phyloP scores from a whole-genome alignment of 2,888 invertebrate species.

The Ganaspis brasiliensis region DNA sequence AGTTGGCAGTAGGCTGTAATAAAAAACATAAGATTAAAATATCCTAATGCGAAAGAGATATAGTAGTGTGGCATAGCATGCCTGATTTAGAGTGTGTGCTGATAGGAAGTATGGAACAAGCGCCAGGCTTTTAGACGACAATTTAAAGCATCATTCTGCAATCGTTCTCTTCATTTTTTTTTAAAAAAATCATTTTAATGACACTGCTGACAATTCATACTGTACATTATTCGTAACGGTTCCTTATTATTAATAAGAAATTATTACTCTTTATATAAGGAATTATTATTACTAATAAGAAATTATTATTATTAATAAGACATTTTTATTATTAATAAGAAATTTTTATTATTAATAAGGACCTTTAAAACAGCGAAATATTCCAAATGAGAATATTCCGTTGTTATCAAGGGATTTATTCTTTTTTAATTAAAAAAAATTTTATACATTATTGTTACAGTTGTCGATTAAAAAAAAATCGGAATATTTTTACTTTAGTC shows the following conservation, averaged over 20 bases:
- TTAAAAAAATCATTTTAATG: background rate
- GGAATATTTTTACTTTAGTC: too few relatives aligned
- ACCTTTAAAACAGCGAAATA: too few relatives aligned
- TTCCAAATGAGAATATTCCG: too few relatives aligned
- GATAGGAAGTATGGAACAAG: conserved; percentile 69
- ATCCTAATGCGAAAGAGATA: conserved; percentile 75
- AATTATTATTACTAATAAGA: too few relatives aligned
- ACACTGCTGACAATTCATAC: background rate
- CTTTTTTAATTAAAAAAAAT: too few relatives aligned
- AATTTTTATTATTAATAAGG: too few relatives aligned
- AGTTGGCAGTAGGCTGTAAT: conserved; percentile 77
- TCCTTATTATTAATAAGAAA: background rate
- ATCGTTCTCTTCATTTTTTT: background rate
- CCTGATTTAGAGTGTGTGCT: conserved; percentile 76
- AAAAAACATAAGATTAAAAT: conserved; percentile 71
- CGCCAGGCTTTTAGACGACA: conserved; percentile 12
- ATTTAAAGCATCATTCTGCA: conserved; percentile 4
- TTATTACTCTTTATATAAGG: too few relatives aligned
- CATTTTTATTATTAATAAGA: too few relatives aligned
- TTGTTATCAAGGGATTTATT: too few relatives aligned
- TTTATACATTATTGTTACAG: too few relatives aligned
- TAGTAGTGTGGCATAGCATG: conserved; percentile 75
- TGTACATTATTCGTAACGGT: background rate
- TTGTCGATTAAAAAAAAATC: too few relatives aligned
- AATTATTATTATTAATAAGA: too few relatives aligned